Evolutionary conservation across 1,140 invertebrate species (phyloP), one percentile per base, ranked within the genome.

Genomic region (Psix sp.): DNA sequence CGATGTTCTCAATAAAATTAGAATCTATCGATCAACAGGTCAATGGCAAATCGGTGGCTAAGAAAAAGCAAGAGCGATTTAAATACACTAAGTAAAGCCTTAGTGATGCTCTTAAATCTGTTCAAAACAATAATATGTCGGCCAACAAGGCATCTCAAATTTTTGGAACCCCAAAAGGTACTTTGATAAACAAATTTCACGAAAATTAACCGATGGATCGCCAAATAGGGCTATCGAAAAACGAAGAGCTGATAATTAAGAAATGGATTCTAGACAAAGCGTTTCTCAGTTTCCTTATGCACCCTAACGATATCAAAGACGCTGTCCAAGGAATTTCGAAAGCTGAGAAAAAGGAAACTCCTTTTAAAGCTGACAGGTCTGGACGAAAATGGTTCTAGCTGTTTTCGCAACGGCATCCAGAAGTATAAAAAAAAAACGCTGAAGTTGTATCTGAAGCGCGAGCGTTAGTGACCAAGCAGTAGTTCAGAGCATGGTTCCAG

Each of bases 271-370:
- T 78, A 0, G 46, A 38, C 4, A 78, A 77, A 54, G 78, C 74
- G 4, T 35, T 57, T 39, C 4, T 72, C 38, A 78, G 80, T 36
- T 80, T 84, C 66, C 83, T 84, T 7, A 66, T 82, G 40, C 79
- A 78, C 36, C 75, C 72, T 52, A 71, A 81, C 6, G 36, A 76
- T 36, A 67, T 87, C 6, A 48, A 77, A 17, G 74, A 81, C 63
- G 81, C 77, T 67, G 82, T 84, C 6, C 74, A 84, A 67, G 74
- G 73, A 63, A 74, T 84, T 20, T 68, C 84, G 26, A 62, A 70
- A 6, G 71, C 77, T 20, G 14, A 76, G 43, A 76, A 81, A 16
- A 65, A 51, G 33, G 10, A 38, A 35, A 81, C 65, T 49, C 75
- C 77, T 26, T 82, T 84, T 54, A 74, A 31, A 40, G 65, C 80